These are phyloP conservation scores for Ophiothrix spiculata DNA, from an alignment of 35 echinoderm and acorn worm genomes.

Conservation along the genomic window DNA sequence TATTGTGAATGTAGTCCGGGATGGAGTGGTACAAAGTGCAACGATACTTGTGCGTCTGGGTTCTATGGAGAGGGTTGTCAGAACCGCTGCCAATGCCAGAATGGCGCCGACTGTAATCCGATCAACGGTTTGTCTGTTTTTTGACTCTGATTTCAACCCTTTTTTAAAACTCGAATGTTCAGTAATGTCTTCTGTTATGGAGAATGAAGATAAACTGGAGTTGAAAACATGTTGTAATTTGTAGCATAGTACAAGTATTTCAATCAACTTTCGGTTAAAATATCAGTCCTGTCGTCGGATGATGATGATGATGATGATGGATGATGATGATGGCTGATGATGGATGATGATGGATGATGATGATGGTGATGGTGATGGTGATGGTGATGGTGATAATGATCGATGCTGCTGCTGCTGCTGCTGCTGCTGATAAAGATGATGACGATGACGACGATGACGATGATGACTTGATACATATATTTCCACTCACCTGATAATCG, in stretches of 20 bases:
- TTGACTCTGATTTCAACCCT: neutral
- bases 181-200: neutral
- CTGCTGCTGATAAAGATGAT: too few species aligned
- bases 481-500: neutral
- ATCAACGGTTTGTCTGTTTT: neutral
- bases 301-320: too few species aligned
- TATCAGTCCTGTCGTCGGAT: neutral
- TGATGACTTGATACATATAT: neutral
- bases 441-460: too few species aligned
- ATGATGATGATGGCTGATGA: too few species aligned
- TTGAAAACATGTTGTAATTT: neutral
- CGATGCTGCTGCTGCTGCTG: too few species aligned
- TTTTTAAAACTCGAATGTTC: neutral
- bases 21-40: conserved; percentile 52
- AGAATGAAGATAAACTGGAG: neutral
- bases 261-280: too few species aligned
- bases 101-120: conserved; percentile 44
- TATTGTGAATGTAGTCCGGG: conserved; percentile 47
- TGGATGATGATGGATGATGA: too few species aligned
- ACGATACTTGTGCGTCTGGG: conserved; percentile 26
- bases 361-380: too few species aligned
- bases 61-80: conserved; percentile 36
- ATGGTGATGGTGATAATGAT: too few species aligned
- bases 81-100: conserved; percentile 39
- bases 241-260: neutral